Base-by-base conservation (phyloP, 2,797 vertebrate genomes). In the Nannoperca obscura region DNA sequence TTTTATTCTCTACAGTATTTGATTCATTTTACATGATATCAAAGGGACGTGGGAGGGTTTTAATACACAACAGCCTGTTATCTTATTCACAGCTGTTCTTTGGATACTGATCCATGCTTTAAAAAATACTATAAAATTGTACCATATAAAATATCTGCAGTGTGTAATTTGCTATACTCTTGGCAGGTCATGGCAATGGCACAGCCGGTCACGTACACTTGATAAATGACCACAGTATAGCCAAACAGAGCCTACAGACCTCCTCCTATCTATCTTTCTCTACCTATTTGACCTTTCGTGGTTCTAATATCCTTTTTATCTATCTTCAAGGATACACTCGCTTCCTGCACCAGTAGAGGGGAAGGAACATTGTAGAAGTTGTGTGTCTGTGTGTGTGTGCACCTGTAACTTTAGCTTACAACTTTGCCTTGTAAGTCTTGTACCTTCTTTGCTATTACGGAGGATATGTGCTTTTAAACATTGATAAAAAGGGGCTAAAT, bases 251-350 rank as follows among this genome's bases (percentile, higher is more conserved):
- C 80, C 86, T 86, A 75, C 57, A 80, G 63, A 71, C 53, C 81
- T 90, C 47, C 76, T 78, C 78, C 74, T 78, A 88, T 90, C 89
- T 63, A 84, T 90, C 85, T 80, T 80, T 78, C 65, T 71, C 61
- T 71, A 74, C 74, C 72, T 63, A 85, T 85, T 88, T 90, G 76
- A 75, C 84, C 89, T 83, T 80, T 83, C 57, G 82, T 76, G 76
- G 62, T 89, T 86, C 81, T 84, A 87, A 78, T 85, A 84, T 84
- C 64, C 81, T 73, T 83, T 89, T 91, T 77, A 89, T 89, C 67
- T n/a, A 76, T 83, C 86, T 90, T 74, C 64, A 86, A 86, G 80
- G 87, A 92, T 80, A 81, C 74, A 76, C 83, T 81, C 49, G 0
- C 62, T 76, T 83, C 62, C 62, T 80, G 71, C 38, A 61, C 24